These are phyloP conservation scores for Leucoraja ocellata DNA, from an alignment of 2,797 vertebrate genomes.

Conservation along the genomic window DNA sequence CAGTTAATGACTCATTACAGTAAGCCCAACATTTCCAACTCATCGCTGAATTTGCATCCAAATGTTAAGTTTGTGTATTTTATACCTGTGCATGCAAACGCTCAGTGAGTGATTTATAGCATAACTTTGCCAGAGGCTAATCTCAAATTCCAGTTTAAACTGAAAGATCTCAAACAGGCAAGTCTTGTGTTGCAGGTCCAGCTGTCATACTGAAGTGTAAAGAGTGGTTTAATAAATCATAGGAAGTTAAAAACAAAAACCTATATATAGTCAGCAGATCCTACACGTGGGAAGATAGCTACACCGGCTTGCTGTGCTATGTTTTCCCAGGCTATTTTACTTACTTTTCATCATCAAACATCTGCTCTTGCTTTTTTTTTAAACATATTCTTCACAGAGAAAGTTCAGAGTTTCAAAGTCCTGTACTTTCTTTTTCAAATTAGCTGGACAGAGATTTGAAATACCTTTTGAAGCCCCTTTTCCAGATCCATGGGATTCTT, in stretches of 20 bases:
- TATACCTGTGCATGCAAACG: constrained; percentile 65
- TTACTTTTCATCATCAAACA: constrained; percentile 16
- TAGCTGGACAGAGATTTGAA: constrained; percentile 66
- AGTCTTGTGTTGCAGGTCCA: constrained; percentile 24
- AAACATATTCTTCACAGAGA: not conserved
- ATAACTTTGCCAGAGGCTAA: constrained; percentile 61
- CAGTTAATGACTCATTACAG: constrained; percentile 80
- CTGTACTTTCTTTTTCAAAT: constrained; percentile 52
- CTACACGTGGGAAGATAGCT: constrained; percentile 13
- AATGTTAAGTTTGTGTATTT: constrained; percentile 55
- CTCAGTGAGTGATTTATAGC: constrained; percentile 54
- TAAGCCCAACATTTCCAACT: constrained; percentile 72
- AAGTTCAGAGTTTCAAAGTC: not conserved
- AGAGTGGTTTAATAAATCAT: constrained; percentile 37
- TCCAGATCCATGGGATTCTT: constrained; percentile 62
- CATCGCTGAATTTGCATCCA: constrained; percentile 71
- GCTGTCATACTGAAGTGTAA: constrained; percentile 36
- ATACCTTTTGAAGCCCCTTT: constrained; percentile 52
- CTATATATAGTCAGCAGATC: constrained; percentile 25
- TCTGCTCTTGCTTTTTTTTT: not conserved
- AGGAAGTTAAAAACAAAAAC: constrained; percentile 16
- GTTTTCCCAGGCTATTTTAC: constrained; percentile 22
- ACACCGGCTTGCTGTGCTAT: not conserved
- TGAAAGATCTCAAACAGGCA: constrained; percentile 27
- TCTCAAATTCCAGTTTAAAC: constrained; percentile 45